phyloP scores from a whole-genome alignment of 2,113 vertebrate genomes.

The Orientallactaga bullata region DNA sequence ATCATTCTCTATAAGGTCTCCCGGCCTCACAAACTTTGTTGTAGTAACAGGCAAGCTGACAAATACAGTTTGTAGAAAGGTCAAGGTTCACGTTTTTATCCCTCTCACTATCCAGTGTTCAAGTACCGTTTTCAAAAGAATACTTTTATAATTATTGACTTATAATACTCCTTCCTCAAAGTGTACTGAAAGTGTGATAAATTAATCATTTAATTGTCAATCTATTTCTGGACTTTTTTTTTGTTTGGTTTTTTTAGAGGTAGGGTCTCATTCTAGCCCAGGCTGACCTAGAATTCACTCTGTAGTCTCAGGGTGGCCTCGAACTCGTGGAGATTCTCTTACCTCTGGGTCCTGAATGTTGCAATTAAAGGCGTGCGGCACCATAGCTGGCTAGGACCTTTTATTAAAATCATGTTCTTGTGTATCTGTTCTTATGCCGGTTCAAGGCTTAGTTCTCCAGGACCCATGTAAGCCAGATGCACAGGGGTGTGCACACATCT shows the following conservation, averaged over 20 bases:
- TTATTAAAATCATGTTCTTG: not conserved
- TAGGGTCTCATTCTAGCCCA: too few relatives aligned
- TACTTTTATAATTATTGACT: not conserved
- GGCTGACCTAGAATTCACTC: too few relatives aligned
- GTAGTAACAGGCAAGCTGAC: not conserved
- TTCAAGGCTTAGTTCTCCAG: too few relatives aligned
- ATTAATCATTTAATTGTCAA: not conserved
- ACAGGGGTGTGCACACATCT: too few relatives aligned
- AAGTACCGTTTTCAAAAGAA: not conserved
- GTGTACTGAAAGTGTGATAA: not conserved
- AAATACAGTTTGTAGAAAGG: constrained; percentile 4
- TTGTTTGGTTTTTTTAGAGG: too few relatives aligned
- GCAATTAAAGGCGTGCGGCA: too few relatives aligned
- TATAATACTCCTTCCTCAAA: constrained; percentile 35
- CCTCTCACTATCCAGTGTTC: not conserved
- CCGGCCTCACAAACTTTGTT: not conserved
- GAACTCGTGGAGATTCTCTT: too few relatives aligned
- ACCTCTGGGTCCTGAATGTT: too few relatives aligned
- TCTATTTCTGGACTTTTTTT: not conserved
- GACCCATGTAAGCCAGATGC: too few relatives aligned
- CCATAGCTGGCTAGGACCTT: not conserved
- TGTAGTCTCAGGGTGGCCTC: too few relatives aligned
- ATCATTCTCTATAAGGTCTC: not conserved
- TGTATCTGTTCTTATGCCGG: not conserved
- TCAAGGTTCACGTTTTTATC: not conserved